phyloP scores from a whole-genome alignment of 2,888 invertebrate species.

The Netelia virgata region DNA sequence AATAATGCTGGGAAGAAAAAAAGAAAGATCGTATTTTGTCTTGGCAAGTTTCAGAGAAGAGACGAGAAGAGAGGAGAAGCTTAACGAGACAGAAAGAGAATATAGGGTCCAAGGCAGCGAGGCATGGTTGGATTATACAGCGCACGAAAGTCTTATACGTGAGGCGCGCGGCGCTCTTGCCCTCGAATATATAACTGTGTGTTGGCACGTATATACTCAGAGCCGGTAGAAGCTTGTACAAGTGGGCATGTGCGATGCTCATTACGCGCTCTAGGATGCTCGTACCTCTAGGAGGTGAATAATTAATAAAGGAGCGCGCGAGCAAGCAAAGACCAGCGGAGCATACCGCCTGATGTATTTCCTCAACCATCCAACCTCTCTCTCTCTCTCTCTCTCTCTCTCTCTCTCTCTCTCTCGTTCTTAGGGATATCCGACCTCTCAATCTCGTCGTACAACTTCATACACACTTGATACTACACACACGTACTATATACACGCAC shows the following conservation, averaged over 20 bases:
- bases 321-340: slow-evolving; percentile 58
- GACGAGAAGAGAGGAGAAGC: slow-evolving; percentile 34
- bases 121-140: slow-evolving; percentile 41
- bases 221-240: slow-evolving; percentile 47
- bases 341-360: slow-evolving; percentile 36
- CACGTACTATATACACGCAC: neutral
- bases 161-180: neutral
- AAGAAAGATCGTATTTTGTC: slow-evolving; percentile 5
- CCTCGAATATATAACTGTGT: slow-evolving; percentile 32
- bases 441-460: slow-evolving; percentile 20
- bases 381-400: no score
- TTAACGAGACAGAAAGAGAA: slow-evolving; percentile 45
- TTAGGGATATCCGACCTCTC: neutral
- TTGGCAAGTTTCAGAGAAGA: neutral
- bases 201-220: slow-evolving; percentile 39
- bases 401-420: neutral
- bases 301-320: slow-evolving; percentile 71
- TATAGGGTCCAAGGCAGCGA: slow-evolving; percentile 31
- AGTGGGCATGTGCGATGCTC: slow-evolving; percentile 71
- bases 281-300: slow-evolving; percentile 68
- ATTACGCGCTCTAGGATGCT: slow-evolving; percentile 70
- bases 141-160: slow-evolving; percentile 14
- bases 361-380: slow-evolving; percentile 27
- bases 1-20: neutral
- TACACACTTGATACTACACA: slow-evolving; percentile 3